phyloP scores from a whole-genome alignment of 2,113 vertebrate genomes.

The Chelonoidis abingdonii region DNA sequence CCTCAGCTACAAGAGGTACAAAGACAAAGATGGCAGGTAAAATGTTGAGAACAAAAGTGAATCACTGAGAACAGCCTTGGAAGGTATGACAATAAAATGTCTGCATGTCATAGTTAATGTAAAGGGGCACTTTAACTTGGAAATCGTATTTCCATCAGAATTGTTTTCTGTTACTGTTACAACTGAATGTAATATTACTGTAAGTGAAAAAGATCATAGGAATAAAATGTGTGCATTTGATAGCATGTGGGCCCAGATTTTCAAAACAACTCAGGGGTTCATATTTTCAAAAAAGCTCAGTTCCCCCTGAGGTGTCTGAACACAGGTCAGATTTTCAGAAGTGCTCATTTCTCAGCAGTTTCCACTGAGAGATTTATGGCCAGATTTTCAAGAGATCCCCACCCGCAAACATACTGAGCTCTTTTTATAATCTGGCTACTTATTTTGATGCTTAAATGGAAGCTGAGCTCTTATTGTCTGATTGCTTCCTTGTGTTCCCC shows the following conservation, averaged over 20 bases:
- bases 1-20: conserved; percentile 14
- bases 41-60: background rate
- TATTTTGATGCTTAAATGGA: background rate
- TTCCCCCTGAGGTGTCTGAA: background rate
- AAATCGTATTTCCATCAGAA: background rate
- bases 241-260: background rate
- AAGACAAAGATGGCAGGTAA: background rate
- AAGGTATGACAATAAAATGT: background rate
- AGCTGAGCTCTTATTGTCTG: background rate
- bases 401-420: background rate
- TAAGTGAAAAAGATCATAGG: background rate
- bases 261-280: fast-evolving
- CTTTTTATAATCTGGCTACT: background rate
- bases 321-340: background rate
- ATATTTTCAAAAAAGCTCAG: background rate
- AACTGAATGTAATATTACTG: fast-evolving
- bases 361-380: fast-evolving
- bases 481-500: background rate
- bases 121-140: background rate
- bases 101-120: background rate
- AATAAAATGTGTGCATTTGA: background rate
- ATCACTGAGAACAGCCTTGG: background rate
- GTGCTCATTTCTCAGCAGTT: background rate
- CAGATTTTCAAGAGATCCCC: background rate
- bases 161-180: background rate